Conservation (phyloP, 2,797 vertebrate species). For the Syngnathus acus region DNA sequence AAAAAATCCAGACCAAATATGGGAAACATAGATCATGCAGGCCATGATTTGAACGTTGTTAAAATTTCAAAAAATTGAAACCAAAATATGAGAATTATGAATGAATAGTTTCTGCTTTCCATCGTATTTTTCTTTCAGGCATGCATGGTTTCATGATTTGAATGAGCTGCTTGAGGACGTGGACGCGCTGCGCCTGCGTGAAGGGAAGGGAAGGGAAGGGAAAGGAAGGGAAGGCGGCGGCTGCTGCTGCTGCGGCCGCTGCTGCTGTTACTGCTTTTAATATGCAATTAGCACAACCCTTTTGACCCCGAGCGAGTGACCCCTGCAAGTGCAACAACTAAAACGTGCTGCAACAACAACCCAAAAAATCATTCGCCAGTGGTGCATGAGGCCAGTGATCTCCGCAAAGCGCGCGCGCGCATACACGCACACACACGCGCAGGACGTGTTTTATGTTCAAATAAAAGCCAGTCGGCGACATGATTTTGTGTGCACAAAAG, state of each 20-base stretch:
- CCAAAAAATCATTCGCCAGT: background rate
- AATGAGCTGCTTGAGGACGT: background rate
- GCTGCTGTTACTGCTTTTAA: background rate
- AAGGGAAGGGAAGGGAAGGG: no score
- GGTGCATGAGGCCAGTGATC: no score
- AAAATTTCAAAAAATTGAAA: background rate
- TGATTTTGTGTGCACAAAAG: background rate
- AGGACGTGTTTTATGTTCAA: background rate
- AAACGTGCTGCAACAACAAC: background rate
- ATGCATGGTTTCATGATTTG: background rate
- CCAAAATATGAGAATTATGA: background rate
- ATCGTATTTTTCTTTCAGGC: background rate
- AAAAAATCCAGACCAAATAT: no score
- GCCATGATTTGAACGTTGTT: background rate
- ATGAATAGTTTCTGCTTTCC: background rate
- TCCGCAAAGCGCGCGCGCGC: background rate
- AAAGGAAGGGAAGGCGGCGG: no score
- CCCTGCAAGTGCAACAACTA: background rate
- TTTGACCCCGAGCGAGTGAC: slow-evolving; percentile 3
- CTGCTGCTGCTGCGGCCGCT: no score
- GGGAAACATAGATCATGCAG: no score
- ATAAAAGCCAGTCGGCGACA: background rate
- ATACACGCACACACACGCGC: background rate
- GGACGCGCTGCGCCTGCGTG: background rate
- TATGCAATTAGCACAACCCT: background rate